Evolutionary conservation across 2,797 vertebrate species (phyloP).

Genomic region (Liasis olivaceus): DNA sequence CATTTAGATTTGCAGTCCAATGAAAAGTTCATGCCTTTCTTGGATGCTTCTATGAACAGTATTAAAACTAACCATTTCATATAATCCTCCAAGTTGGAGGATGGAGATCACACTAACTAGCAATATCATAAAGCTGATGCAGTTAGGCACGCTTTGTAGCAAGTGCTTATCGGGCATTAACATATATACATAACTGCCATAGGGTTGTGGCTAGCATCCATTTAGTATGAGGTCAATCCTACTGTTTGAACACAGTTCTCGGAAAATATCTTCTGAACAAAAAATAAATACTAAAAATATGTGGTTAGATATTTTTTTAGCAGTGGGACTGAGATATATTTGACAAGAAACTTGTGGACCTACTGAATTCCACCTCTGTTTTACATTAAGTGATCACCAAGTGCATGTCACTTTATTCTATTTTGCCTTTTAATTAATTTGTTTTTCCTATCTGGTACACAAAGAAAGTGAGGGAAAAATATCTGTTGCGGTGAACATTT

Average conservation of each 20-base stretch:
- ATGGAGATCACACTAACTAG: neutral
- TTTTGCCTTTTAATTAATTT: neutral
- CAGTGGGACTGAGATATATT: neutral
- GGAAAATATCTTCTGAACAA: neutral
- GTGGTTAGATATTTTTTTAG: neutral
- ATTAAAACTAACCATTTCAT: neutral
- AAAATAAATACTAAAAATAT: neutral
- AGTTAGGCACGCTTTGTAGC: neutral
- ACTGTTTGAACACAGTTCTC: neutral
- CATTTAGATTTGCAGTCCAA: neutral
- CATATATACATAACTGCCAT: neutral
- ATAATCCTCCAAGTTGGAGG: neutral
- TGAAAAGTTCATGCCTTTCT: neutral
- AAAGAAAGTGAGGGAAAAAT: neutral
- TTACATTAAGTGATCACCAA: fast-evolving
- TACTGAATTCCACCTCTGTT: neutral
- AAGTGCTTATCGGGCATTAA: neutral
- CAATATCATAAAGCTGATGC: neutral
- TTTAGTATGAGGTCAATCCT: neutral
- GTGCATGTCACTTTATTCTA: neutral
- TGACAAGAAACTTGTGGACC: neutral
- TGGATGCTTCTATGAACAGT: neutral
- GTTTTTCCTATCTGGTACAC: neutral
- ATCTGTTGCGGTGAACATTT: neutral
- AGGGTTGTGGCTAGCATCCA: neutral